Conservation (phyloP, 2,888 invertebrate species). For the Zhuqinia jingwanae region DNA sequence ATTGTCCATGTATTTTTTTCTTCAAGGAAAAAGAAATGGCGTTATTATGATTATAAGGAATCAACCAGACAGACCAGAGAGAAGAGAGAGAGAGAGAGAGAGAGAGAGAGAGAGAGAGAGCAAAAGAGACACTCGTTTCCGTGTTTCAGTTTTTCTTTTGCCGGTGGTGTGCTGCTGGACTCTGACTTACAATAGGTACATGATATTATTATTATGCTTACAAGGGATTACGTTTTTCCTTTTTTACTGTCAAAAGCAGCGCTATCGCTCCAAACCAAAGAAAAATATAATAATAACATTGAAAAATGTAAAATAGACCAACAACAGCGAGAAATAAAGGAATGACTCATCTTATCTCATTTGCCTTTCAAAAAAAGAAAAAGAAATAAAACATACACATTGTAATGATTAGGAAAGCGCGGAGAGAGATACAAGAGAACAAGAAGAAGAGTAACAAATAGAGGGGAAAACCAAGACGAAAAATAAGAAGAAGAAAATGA, state of each 20-base stretch:
- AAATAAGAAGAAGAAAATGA: slow-evolving; percentile 9
- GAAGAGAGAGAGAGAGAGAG: no score
- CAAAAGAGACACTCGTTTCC: not conserved
- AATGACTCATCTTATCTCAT: slow-evolving; percentile 69
- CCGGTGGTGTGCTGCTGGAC: no score
- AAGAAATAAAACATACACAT: slow-evolving; percentile 7
- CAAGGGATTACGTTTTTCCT: not conserved
- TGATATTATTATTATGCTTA: not conserved
- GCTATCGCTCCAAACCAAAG: not conserved
- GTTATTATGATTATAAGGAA: not conserved
- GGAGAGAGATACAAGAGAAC: not conserved
- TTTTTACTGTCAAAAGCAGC: not conserved
- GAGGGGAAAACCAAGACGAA: slow-evolving; percentile 41
- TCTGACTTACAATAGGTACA: no score
- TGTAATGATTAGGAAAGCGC: slow-evolving; percentile 33
- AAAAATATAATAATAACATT: not conserved
- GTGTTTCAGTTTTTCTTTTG: not conserved
- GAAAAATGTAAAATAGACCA: slow-evolving; percentile 49
- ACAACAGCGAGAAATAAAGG: slow-evolving; percentile 55
- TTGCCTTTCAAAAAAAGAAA: slow-evolving; percentile 42
- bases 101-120: not conserved
- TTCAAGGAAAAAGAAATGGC: not conserved
- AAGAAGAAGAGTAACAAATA: slow-evolving; percentile 16
- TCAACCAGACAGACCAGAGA: no score
- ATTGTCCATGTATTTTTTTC: not conserved